phyloP scores from a whole-genome alignment of 2,888 invertebrate genomes.

The Hirtodrosophila trivittata region DNA sequence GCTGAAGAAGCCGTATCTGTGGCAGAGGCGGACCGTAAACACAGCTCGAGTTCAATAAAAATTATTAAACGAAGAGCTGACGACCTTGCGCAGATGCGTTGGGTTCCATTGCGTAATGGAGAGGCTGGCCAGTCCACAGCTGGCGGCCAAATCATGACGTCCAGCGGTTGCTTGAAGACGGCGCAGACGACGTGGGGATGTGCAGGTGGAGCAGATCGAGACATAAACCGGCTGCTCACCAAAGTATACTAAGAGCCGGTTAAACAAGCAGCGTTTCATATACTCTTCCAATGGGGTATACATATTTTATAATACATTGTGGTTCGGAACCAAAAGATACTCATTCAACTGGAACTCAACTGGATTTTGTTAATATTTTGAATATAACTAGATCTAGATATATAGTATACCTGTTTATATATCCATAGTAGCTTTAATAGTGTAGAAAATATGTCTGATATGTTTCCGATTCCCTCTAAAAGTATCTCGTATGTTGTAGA shows the following conservation, averaged over 20 bases:
- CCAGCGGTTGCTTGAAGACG: neutral
- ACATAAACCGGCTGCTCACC: conserved; percentile 55
- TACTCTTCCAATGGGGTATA: conserved; percentile 1
- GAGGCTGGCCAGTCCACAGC: conserved; percentile 37
- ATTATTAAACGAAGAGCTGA: conserved; percentile 45
- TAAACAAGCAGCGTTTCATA: conserved; percentile 42
- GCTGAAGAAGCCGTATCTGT: neutral
- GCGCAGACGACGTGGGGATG: neutral
- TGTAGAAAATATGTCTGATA: too few species aligned
- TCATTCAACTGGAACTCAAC: too few species aligned
- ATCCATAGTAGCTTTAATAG: too few species aligned
- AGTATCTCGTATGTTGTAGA: too few species aligned
- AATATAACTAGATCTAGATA: too few species aligned
- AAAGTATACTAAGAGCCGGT: conserved; percentile 59
- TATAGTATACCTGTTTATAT: too few species aligned
- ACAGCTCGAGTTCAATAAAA: conserved; percentile 54
- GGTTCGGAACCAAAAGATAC: too few species aligned
- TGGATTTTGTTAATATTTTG: too few species aligned
- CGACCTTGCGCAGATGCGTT: conserved; percentile 70
- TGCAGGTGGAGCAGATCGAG: neutral
- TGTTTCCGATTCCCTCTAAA: too few species aligned
- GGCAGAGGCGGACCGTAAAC: conserved; percentile 16
- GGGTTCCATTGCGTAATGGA: conserved; percentile 67
- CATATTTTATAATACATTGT: too few species aligned
- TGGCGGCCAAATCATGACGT: conserved; percentile 20